Base-by-base conservation (phyloP, 2,797 vertebrate species). In the Myripristis jacobus region DNA sequence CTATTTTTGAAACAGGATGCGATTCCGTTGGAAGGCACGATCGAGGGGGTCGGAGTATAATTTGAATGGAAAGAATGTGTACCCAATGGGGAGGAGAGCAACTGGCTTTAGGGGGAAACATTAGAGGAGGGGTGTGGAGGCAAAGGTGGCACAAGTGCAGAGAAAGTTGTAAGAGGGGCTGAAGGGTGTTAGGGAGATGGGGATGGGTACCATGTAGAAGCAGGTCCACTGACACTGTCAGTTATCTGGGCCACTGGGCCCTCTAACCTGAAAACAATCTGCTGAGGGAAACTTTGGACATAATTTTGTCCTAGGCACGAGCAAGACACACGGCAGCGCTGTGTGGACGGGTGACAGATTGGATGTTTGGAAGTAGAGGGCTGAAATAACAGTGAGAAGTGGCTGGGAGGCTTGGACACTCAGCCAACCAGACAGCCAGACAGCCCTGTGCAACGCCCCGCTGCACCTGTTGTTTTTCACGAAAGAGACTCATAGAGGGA, bases 401-500 rank as follows among this genome's bases (percentile, higher is more conserved):
- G 70, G 80, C 68, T 47, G 73, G 66, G 47, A 73, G 69, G 70
- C 70, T 75, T 31, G 62, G 78, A 80, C 55, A 55, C 8, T 0
- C 62, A 67, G 63, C 73, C 75, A 75, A 80, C 64, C 82, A 88
- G 88, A 87, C 87, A 77, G 80, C 10, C 34, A 18, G 41, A 75
- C 83, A 66, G 56, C 66, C 80, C 73, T 75, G 73, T 62, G 43
- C 38, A 79, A 41, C 3, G 31, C 79, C 66, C 80, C 13, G 25
- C 73, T 86, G 86, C 91, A 93, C 90, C 89, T 93, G 90, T 90
- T 93, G 90, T 91, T 92, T 91, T 91, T 89, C 82, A 83, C 62
- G 41, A 81, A 58, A 6, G 57, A 88, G 82, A 81, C 38, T 10
- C 66, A 54, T 58, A 6, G 55, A 7, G 12, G 34, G 38, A 34